Evolutionary conservation across 2,888 invertebrate species (phyloP), one percentile per base, ranked within the genome.

Genomic region (Steromphala cineraria): DNA sequence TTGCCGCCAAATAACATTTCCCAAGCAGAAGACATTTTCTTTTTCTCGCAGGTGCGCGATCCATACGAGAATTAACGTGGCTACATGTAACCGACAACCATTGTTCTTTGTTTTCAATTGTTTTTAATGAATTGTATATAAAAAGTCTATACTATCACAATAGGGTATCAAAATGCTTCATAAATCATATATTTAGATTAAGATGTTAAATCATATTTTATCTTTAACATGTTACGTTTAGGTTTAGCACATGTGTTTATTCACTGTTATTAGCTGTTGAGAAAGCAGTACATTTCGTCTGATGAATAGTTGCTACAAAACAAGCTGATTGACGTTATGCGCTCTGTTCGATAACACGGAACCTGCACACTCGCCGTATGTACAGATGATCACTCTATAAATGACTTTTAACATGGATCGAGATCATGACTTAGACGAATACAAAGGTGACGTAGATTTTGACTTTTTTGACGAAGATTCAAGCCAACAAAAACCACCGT

Each of bases 381-480:
- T 19, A 19, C 56, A 56, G 13, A 56, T 56, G 56, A 56, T 56
- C 56, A 56, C 21, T 56, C 19, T 21, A 24, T 56, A 46, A 46
- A 10, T 46, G 46, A 46, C 21, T 75, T 75, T 78, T 53, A 36
- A 62, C 56, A 62, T 79, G 28, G 56, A 79, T 28, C 62, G 62
- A 67, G 67, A 78, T 46, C 52, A 78, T 31, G 79, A 75, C 19
- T 62, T 81, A 46, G 75, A 80, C 15, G 86, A 84, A 56, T 53
- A 31, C 17, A 67, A 75, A 53, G 80, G 76, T 19, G 78, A 83
- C 28, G 86, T 88, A 24, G 90, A 90, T 81, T 90, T 89, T 84
- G 89, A 89, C 79, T 90, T 90, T 77, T 90, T 90, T 75, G 88
- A 88, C 28, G 85, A 79, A 46, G 15, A 67, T 13, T n/a, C 40